phyloP scores from a whole-genome alignment of 1,140 invertebrate genomes.

The Platorchestia sp. region DNA sequence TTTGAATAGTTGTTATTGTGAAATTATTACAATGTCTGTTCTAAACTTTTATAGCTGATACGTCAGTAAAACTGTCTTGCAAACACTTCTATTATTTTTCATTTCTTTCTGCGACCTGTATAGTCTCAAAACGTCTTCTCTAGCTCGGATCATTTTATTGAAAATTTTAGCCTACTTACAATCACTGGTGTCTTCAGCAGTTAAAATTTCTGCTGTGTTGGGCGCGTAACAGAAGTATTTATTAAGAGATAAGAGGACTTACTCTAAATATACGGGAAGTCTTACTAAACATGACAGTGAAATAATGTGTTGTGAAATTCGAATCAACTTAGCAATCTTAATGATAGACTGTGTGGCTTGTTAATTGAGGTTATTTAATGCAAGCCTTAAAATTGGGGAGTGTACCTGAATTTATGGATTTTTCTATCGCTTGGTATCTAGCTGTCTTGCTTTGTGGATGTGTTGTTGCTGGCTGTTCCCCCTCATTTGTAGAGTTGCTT shows the following conservation, averaged over 20 bases:
- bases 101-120: neutral
- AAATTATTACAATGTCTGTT: neutral
- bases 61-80: neutral
- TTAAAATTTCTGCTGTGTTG: neutral
- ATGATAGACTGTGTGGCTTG: neutral
- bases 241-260: neutral
- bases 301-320: neutral
- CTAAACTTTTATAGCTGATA: neutral
- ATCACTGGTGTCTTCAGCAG: neutral
- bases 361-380: too few relatives aligned
- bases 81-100: neutral
- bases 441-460: too few relatives aligned
- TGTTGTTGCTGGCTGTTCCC: too few relatives aligned
- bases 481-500: too few relatives aligned
- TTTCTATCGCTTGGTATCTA: too few relatives aligned
- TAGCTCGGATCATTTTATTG: neutral
- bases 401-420: too few relatives aligned
- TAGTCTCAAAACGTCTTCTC: neutral
- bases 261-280: too few relatives aligned
- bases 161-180: neutral
- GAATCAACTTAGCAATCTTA: neutral
- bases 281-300: neutral
- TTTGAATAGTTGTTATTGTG: neutral
- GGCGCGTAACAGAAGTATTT: neutral
- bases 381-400: too few relatives aligned